Evolutionary conservation across 2,113 vertebrate genomes (phyloP).

Genomic region (Cavia porcellus): DNA sequence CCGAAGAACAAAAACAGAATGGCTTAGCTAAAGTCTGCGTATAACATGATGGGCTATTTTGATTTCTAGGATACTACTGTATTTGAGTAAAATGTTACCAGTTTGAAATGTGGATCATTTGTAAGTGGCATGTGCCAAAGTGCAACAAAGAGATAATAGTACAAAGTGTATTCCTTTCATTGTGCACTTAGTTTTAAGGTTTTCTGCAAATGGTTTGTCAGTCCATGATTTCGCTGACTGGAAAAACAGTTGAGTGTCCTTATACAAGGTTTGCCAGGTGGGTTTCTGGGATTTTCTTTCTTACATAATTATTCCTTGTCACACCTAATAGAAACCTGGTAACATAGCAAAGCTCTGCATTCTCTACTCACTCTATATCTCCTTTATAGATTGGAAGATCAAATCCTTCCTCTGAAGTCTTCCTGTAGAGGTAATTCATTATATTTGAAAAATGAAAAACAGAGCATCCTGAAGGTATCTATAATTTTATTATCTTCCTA

Average conservation of each 20-base stretch:
- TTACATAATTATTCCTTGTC: neutral
- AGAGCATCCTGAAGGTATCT: neutral
- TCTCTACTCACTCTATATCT: neutral
- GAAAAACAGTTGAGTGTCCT: too few species aligned
- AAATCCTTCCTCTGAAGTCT: neutral
- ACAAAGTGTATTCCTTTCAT: neutral
- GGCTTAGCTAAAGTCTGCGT: neutral
- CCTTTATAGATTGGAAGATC: neutral
- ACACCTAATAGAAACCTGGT: neutral
- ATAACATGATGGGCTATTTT: neutral
- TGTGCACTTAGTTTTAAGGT: neutral
- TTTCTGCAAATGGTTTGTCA: neutral
- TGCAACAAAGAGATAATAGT: neutral
- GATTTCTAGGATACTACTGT: neutral
- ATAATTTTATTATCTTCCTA: neutral
- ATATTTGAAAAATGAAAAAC: neutral
- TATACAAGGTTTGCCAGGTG: neutral
- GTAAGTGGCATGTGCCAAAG: neutral
- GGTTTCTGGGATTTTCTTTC: neutral
- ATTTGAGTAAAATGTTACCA: neutral
- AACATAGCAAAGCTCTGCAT: neutral
- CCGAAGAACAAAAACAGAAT: neutral
- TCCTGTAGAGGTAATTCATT: neutral
- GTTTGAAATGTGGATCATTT: slow-evolving; percentile 2
- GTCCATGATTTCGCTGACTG: neutral